phyloP scores from a whole-genome alignment of 2,888 invertebrate genomes.

The Brachycybe producta region DNA sequence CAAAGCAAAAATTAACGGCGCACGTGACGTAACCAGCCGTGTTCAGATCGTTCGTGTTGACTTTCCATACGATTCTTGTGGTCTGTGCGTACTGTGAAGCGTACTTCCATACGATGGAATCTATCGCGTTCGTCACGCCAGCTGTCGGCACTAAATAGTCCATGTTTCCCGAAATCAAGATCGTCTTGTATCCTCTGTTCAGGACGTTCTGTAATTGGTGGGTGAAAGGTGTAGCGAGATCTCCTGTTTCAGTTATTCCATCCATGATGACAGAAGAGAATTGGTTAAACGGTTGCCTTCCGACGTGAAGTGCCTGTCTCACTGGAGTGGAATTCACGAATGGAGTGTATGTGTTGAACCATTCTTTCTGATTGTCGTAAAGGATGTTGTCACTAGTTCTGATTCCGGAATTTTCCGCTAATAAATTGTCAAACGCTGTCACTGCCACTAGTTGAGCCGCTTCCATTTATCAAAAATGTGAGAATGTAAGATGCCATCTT shows the following conservation, averaged over 20 bases:
- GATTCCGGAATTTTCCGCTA: background rate
- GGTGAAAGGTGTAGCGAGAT: conserved; percentile 28
- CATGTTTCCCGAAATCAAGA: background rate
- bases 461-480: too few species aligned
- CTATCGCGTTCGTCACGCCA: too few species aligned
- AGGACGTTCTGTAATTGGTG: conserved; percentile 17
- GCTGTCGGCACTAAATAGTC: background rate
- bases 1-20: conserved; percentile 55
- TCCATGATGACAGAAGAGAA: conserved; percentile 27
- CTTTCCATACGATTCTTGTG: background rate
- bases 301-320: conserved; percentile 30
- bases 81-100: background rate
- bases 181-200: too few species aligned
- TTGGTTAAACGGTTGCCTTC: conserved; percentile 6
- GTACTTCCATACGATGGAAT: background rate
- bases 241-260: too few species aligned
- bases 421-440: background rate
- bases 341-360: conserved; percentile 3
- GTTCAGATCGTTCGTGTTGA: conserved; percentile 30
- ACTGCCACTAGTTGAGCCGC: too few species aligned
- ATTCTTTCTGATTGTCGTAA: conserved; percentile 11
- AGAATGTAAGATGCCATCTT: too few species aligned
- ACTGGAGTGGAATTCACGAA: conserved; percentile 29
- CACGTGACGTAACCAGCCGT: conserved; percentile 63
- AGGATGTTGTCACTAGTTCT: conserved; percentile 7